Evolutionary conservation across 2,888 invertebrate genomes (phyloP).

Genomic region (Mythimna ferrago): DNA sequence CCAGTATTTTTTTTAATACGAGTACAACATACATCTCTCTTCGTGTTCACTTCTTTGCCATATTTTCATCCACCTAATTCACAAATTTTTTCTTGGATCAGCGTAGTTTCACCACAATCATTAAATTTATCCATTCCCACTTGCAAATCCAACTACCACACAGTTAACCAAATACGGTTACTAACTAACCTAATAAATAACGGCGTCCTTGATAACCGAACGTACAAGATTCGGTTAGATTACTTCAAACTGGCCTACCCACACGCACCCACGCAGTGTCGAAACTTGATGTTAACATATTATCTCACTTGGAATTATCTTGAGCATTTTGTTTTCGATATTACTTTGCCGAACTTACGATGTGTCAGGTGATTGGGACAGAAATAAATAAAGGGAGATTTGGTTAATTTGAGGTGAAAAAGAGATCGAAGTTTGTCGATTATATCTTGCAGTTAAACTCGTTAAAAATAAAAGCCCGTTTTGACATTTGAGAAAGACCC

Average conservation of each 20-base stretch:
- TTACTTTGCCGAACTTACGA: conserved; percentile 9
- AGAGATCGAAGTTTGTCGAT: neutral
- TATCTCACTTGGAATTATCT: conserved; percentile 19
- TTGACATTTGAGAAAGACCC: no score
- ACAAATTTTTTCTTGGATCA: neutral
- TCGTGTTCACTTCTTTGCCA: neutral
- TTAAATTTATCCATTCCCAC: neutral
- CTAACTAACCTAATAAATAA: conserved; percentile 43
- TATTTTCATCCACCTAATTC: neutral
- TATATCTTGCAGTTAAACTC: neutral
- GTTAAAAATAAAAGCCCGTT: no score
- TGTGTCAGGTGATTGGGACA: neutral
- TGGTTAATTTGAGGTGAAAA: neutral
- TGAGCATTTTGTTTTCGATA: conserved; percentile 32
- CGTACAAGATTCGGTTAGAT: conserved; percentile 55
- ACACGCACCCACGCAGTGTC: conserved; percentile 63
- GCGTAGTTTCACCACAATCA: neutral
- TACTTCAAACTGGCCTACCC: conserved; percentile 57
- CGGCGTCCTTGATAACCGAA: conserved; percentile 51
- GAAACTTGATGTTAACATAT: conserved; percentile 49
- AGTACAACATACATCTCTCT: no score
- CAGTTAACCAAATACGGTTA: conserved; percentile 36
- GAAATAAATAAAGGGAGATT: neutral
- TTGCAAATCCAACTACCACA: conserved; percentile 27
- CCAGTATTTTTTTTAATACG: no score